phyloP scores from a whole-genome alignment of 2,113 vertebrate species.

The Sturnus vulgaris region DNA sequence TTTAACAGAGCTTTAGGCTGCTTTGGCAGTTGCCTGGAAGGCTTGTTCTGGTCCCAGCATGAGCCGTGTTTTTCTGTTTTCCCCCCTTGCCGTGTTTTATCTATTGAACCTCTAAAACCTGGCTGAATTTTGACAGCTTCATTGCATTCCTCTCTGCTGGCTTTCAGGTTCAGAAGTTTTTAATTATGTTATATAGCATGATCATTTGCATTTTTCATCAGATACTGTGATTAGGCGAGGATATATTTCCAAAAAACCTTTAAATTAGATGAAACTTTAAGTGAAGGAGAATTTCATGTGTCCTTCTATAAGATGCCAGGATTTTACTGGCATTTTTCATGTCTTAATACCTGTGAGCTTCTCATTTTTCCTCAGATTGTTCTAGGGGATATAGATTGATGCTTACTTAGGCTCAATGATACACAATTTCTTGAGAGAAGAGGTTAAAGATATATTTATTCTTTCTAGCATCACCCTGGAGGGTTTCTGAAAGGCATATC shows the following conservation, averaged over 20 bases:
- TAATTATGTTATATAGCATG: background rate
- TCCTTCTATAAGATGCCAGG: background rate
- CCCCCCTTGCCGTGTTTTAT: background rate
- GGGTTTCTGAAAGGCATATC: background rate
- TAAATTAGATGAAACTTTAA: background rate
- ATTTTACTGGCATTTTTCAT: background rate
- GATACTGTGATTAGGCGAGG: background rate
- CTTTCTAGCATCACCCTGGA: background rate
- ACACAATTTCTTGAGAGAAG: background rate
- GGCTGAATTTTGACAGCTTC: background rate
- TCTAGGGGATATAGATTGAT: background rate
- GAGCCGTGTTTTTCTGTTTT: background rate
- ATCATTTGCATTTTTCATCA: background rate
- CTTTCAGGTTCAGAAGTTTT: background rate
- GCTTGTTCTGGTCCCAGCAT: background rate
- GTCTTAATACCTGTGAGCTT: background rate
- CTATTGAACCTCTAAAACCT: background rate
- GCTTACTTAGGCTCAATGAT: background rate
- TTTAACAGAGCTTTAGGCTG: background rate
- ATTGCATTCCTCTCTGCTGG: background rate
- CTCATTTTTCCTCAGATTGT: background rate
- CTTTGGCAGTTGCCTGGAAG: background rate
- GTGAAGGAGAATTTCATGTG: background rate
- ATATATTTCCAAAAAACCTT: background rate
- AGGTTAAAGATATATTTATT: background rate